A percentile compares a stretch with the other conserved stretches of the same genome.
Evolutionary conservation across 2,888 invertebrate species (phyloP).

Genomic region (Platynereis dumerilii): DNA sequence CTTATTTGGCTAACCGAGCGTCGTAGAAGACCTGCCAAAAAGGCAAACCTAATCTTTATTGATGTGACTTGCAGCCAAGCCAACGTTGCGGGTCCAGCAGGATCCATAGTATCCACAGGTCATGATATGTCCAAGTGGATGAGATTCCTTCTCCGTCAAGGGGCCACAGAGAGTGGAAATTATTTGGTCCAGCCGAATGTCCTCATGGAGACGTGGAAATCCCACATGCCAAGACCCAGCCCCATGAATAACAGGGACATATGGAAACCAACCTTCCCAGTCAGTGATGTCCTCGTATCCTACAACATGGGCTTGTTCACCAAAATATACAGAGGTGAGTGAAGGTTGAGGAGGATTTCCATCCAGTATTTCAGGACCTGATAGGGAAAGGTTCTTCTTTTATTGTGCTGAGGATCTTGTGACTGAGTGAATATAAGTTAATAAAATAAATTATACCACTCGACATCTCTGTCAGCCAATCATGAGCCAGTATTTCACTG

Average conservation of each 20-base stretch:
- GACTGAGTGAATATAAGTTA: too few species aligned
- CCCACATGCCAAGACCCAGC: conserved; percentile 20
- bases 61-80: conserved; percentile 24
- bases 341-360: too few species aligned
- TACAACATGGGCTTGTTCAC: conserved; percentile 49
- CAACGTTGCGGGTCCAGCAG: conserved; percentile 42
- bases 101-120: conserved; percentile 47
- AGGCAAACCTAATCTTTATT: too few species aligned
- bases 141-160: conserved; percentile 40
- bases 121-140: conserved; percentile 53
- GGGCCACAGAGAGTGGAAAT: conserved; percentile 31
- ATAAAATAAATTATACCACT: too few species aligned
- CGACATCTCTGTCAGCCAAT: too few species aligned
- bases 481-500: too few species aligned
- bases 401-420: too few species aligned
- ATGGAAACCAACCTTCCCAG: conserved; percentile 37
- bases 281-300: conserved; percentile 34
- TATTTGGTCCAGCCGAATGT: conserved; percentile 26
- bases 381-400: too few species aligned
- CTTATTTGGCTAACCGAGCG: too few species aligned
- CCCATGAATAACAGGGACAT: conserved; percentile 21
- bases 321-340: conserved; percentile 46
- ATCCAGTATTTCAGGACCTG: too few species aligned
- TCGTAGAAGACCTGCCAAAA: too few species aligned
- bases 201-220: conserved; percentile 31